phyloP scores from a whole-genome alignment of 2,888 invertebrate species.

The Carpatolechia fugitivella region DNA sequence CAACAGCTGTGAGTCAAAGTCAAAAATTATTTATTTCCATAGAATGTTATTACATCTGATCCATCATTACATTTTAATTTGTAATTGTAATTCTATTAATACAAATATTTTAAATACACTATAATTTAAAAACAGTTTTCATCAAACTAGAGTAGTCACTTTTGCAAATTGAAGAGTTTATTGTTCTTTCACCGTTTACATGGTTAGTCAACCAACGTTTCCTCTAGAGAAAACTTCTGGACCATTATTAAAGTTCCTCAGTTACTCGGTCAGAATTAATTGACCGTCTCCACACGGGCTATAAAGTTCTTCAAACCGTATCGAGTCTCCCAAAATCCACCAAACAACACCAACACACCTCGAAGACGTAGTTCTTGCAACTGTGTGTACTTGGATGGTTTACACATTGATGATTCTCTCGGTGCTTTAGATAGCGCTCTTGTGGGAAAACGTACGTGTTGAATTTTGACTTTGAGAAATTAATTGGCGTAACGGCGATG shows the following conservation, averaged over 20 bases:
- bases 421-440: conserved; percentile 18
- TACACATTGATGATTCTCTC: neutral
- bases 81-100: too few species aligned
- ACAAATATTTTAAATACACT: too few species aligned
- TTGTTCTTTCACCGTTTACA: neutral
- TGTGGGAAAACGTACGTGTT: conserved; percentile 38
- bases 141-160: too few species aligned
- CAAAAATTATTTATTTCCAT: too few species aligned
- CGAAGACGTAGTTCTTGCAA: neutral
- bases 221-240: conserved; percentile 13
- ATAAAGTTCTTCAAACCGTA: conserved; percentile 57
- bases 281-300: conserved; percentile 46
- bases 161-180: too few species aligned
- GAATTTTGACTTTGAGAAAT: conserved; percentile 71
- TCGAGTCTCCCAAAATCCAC: conserved; percentile 28
- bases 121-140: too few species aligned
- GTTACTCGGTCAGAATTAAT: conserved; percentile 58
- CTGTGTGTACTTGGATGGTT: neutral
- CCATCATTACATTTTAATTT: too few species aligned
- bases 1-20: too few species aligned
- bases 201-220: neutral
- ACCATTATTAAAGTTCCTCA: conserved; percentile 45
- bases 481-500: conserved; percentile 72
- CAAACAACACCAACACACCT: neutral
- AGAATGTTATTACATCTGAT: too few species aligned